These are phyloP conservation scores for Microcebus jonahi DNA, from an alignment of 2,113 vertebrate species.

Conservation along the genomic window DNA sequence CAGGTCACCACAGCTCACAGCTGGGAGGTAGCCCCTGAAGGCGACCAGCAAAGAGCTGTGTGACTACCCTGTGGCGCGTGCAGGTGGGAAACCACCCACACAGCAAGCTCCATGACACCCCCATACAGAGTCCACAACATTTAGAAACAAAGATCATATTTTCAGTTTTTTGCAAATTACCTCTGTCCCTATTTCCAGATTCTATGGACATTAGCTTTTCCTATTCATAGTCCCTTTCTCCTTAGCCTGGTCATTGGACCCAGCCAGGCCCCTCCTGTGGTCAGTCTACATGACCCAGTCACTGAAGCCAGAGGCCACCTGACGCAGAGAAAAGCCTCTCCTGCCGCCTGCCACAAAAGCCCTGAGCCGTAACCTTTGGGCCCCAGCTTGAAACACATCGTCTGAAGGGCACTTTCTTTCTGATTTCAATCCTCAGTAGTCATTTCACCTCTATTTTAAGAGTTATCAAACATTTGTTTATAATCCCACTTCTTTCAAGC, in stretches of 20 bases:
- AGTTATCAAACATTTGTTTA: background rate
- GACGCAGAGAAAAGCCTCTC: background rate
- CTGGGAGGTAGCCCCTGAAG: background rate
- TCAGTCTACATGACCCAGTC: fast-evolving
- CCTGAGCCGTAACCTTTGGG: background rate
- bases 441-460: background rate
- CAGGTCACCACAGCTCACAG: background rate
- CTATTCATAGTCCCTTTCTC: background rate
- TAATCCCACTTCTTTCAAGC: background rate
- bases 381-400: background rate
- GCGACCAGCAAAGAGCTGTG: background rate
- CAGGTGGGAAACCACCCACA: background rate
- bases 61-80: background rate
- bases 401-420: background rate
- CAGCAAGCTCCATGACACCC: fast-evolving
- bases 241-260: background rate
- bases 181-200: background rate
- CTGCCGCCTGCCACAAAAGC: background rate
- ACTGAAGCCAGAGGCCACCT: background rate
- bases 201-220: background rate
- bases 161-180: background rate
- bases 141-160: background rate
- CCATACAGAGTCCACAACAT: background rate
- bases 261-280: background rate
- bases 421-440: background rate